Evolutionary conservation across 2,797 vertebrate species (phyloP).

Genomic region (Poecilia wingei): DNA sequence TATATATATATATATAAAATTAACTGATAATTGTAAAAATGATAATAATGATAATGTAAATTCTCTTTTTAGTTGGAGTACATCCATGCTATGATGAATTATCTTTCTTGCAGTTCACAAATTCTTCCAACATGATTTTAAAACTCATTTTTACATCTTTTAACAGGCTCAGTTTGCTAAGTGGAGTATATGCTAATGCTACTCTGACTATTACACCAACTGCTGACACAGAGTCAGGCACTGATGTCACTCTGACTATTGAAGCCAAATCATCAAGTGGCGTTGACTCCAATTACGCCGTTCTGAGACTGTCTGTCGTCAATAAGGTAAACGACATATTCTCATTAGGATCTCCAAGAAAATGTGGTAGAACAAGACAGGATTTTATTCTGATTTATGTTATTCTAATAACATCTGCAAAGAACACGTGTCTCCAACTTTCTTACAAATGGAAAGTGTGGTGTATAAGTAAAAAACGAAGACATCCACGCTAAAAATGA

Average conservation of each 20-base stretch:
- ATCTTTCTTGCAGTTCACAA: not conserved
- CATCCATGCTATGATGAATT: not conserved
- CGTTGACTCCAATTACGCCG: slow-evolving; percentile 69
- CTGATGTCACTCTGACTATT: slow-evolving; percentile 76
- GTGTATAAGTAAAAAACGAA: not conserved
- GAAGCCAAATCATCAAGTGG: slow-evolving; percentile 55
- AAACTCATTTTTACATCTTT: slow-evolving; percentile 5
- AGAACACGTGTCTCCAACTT: not conserved
- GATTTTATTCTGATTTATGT: not conserved
- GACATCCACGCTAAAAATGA: not conserved
- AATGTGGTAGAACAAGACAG: not conserved
- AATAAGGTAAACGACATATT: slow-evolving; percentile 67
- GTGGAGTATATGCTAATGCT: slow-evolving; percentile 47
- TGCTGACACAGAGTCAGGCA: slow-evolving; percentile 64
- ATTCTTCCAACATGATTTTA: not conserved
- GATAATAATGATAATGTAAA: not conserved
- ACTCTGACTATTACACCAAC: slow-evolving; percentile 64
- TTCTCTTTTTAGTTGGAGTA: not conserved
- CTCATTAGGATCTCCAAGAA: not conserved
- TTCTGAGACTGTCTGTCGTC: slow-evolving; percentile 75
- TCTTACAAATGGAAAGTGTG: not conserved
- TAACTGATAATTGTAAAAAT: not conserved
- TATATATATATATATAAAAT: too few species aligned
- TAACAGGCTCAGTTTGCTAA: slow-evolving; percentile 56
- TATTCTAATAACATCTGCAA: not conserved